phyloP scores from a whole-genome alignment of 2,888 invertebrate genomes.

The Bruchidius siliquastri region DNA sequence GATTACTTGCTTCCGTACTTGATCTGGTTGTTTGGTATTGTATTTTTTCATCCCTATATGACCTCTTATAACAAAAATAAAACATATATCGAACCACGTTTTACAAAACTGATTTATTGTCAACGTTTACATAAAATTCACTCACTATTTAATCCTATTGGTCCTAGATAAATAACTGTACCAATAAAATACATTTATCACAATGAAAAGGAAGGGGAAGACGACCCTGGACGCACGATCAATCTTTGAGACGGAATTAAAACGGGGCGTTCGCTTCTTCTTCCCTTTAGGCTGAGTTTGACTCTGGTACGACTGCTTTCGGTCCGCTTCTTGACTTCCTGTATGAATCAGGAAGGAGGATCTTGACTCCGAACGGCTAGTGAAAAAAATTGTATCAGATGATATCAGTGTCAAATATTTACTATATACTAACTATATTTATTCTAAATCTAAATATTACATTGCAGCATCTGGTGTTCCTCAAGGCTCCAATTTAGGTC shows the following conservation, averaged over 20 bases:
- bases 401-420: too few relatives aligned
- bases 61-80: neutral
- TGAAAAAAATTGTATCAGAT: neutral
- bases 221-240: slow-evolving; percentile 70
- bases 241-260: slow-evolving; percentile 77
- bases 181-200: slow-evolving; percentile 79
- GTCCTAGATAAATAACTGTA: slow-evolving; percentile 65
- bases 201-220: slow-evolving; percentile 70
- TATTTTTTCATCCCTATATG: too few relatives aligned
- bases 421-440: too few relatives aligned
- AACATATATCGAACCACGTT: neutral
- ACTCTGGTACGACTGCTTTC: slow-evolving; percentile 4
- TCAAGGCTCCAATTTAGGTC: too few relatives aligned
- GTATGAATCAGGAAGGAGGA: neutral
- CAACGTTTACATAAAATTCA: neutral
- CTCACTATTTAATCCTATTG: slow-evolving; percentile 44
- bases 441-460: too few relatives aligned
- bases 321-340: neutral
- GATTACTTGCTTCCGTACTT: too few relatives aligned
- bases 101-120: neutral
- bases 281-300: slow-evolving; percentile 33
- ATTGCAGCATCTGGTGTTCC: too few relatives aligned
- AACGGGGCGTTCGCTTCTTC: slow-evolving; percentile 56
- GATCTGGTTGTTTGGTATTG: too few relatives aligned
- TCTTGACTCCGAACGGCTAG: slow-evolving; percentile 23